Evolutionary conservation across 2,113 vertebrate species (phyloP).

Genomic region (Grallaria varia): DNA sequence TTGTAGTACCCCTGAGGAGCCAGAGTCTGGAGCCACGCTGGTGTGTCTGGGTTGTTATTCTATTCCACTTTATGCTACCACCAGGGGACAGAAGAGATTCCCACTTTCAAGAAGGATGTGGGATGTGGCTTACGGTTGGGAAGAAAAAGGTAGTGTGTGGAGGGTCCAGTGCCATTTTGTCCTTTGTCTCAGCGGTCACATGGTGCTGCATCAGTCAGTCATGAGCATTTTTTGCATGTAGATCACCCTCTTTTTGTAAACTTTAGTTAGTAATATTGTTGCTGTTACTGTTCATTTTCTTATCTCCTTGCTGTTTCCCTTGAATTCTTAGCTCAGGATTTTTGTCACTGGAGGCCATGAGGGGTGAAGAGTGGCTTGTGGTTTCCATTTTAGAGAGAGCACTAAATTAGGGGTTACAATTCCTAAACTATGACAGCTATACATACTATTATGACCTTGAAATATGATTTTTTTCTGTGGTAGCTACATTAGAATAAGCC

Average conservation of each 20-base stretch:
- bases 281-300: not conserved
- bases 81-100: not conserved
- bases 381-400: not conserved
- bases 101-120: no score
- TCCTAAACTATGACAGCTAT: accelerated
- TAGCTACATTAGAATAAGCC: not conserved
- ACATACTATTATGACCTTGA: not conserved
- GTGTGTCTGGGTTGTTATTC: not conserved
- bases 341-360: not conserved
- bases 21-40: not conserved
- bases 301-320: not conserved
- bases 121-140: accelerated
- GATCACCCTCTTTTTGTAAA: not conserved
- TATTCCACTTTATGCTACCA: accelerated
- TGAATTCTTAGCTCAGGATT: not conserved
- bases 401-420: not conserved
- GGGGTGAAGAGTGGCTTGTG: accelerated
- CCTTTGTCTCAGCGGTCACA: accelerated
- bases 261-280: not conserved
- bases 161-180: not conserved
- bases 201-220: accelerated
- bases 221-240: not conserved
- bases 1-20: accelerated
- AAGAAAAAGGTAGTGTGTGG: accelerated
- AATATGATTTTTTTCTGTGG: not conserved